A percentile compares a stretch with the other conserved stretches of the same genome.
Conservation (phyloP, 1,140 invertebrate genomes). For the Carcinoscorpius rotundicauda region DNA sequence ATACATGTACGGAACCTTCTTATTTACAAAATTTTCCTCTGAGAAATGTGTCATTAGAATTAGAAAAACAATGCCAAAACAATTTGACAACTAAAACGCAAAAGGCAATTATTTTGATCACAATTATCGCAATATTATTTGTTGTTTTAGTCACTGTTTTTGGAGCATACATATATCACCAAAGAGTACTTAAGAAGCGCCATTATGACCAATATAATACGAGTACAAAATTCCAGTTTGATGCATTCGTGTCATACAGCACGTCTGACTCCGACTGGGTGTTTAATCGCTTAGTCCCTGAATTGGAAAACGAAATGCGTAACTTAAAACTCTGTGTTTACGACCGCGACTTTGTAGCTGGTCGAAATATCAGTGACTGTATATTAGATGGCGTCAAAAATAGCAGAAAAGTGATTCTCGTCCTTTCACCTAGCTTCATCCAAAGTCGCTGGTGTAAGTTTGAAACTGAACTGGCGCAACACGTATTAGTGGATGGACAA, state of each 20-base stretch:
- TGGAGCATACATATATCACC: not conserved
- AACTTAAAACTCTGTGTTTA: conserved; percentile 42
- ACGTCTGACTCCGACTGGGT: conserved; percentile 48
- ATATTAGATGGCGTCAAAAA: conserved; percentile 44
- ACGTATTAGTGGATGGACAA: conserved; percentile 31
- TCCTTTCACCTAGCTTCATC: conserved; percentile 48
- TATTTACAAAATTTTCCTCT: conserved; percentile 1
- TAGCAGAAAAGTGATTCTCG: conserved; percentile 45
- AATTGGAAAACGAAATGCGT: conserved; percentile 32
- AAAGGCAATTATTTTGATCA: not conserved
- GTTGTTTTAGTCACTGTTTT: not conserved
- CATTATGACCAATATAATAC: not conserved
- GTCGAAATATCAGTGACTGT: conserved; percentile 45
- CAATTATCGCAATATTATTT: conserved; percentile 27
- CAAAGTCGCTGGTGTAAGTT: conserved; percentile 50
- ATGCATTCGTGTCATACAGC: conserved; percentile 52
- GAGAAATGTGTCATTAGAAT: too few relatives aligned
- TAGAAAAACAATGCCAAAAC: conserved; percentile 1
- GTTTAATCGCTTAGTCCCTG: conserved; percentile 37
- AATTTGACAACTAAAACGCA: conserved; percentile 1
- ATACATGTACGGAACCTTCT: not conserved
- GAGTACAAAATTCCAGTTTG: conserved; percentile 36
- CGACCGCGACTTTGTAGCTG: conserved; percentile 50
- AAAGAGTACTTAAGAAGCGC: not conserved
- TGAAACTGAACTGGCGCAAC: conserved; percentile 46